Evolutionary conservation across 2,113 vertebrate species (phyloP), one percentile per base, ranked within the genome.

Genomic region (Spheniscus mendiculus): DNA sequence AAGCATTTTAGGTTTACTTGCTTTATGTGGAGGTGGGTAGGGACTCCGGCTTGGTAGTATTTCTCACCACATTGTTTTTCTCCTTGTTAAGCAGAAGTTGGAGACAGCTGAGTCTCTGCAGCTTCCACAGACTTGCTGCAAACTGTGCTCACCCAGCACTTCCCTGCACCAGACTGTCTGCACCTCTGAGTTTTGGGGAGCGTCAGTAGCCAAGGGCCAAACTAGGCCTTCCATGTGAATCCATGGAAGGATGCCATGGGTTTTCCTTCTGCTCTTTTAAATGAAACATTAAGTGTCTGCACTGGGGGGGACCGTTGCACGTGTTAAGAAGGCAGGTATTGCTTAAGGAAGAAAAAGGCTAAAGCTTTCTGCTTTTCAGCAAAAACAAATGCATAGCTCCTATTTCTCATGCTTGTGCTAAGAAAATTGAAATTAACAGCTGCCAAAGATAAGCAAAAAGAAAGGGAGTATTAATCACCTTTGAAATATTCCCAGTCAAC

Each of bases 231-330:
- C 34, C 21, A 4, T 19, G 12, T 47, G 49, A 81, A 42, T 13
- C 34, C 3, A 3, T 27, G 16, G 18, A 80, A 82, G 25, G 34
- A 36, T 78, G 25, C 23, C 8, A 3, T 15, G 22, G 21, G 5
- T 55, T 67, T 90, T 38, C 47, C 69, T 78, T 71, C 52, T 47
- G 26, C 21, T 23, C 17, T 52, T 30, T 73, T 50, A n/a, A 83
- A 36, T 9, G 56, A 58, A 90, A 38, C 20, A 15, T 8, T 5
- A 27, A 42, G 25, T 30, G 17, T 25, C 17, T 78, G 42, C 45
- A 36, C 22, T 0, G 0, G 34, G 14, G 19, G 10, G 11, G 44
- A 10, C 26, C 32, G 32, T 42, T 96, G 44, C 11, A 65, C 3
- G 1, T 15, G 4, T 36, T 50, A 36, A 47, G 45, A 21, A n/a